Conservation (phyloP, 1,140 invertebrate species). For the Drosophila hydei region DNA sequence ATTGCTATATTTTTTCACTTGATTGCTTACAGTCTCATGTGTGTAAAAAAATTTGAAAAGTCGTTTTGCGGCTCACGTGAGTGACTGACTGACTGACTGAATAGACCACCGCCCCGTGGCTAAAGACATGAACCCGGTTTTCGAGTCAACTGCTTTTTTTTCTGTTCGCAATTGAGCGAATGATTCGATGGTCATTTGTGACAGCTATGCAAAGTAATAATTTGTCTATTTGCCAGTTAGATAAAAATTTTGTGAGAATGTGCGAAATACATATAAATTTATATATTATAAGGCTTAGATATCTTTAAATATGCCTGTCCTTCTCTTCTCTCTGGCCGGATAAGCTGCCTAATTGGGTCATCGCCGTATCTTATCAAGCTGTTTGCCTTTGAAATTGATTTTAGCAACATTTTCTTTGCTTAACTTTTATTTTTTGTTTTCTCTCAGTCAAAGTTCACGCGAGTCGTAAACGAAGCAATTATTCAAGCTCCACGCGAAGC, state of each 20-base stretch:
- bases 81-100: conserved; percentile 11
- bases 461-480: conserved; percentile 28
- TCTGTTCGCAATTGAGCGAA: conserved; percentile 33
- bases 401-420: conserved; percentile 18
- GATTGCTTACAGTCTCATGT: conserved; percentile 36
- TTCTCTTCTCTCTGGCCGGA: neutral
- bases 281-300: neutral
- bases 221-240: conserved; percentile 61
- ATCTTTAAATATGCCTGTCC: neutral
- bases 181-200: conserved; percentile 51
- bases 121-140: conserved; percentile 12
- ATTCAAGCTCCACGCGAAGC: conserved; percentile 2
- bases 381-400: conserved; percentile 46
- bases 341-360: conserved; percentile 43
- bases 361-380: neutral
- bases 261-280: conserved; percentile 15
- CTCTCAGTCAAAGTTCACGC: conserved; percentile 11
- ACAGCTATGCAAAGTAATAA: conserved; percentile 66
- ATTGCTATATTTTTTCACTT: conserved; percentile 54
- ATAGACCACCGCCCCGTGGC: conserved; percentile 10
- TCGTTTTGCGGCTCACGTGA: conserved; percentile 71
- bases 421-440: neutral
- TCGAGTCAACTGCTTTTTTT: neutral
- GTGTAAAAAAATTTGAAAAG: conserved; percentile 61
- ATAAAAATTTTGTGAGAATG: conserved; percentile 24